Base-by-base conservation (phyloP, 2,797 vertebrate species). In the Schizopygopsis pylzovi region DNA sequence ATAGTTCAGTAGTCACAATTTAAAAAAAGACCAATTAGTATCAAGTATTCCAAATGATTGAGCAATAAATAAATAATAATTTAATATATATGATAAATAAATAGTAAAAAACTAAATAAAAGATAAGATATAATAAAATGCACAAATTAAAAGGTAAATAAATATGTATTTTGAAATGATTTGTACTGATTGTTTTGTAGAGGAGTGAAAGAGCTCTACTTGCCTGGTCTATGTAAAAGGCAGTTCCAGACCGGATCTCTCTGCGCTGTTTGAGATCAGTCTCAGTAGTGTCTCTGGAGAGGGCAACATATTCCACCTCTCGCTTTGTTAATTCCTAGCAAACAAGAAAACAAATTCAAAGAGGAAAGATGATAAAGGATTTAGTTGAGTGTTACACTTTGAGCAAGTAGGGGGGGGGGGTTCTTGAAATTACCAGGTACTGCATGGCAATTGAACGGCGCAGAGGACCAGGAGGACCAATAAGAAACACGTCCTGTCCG, bases 201-300 rank as follows among this genome's bases (percentile, higher is more conserved):
- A 10, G 10, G 56, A 81, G 10, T 45, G 65, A 4, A 54, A 41
- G 8, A 33, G 4, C 68, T 25, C 15, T 79, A 92, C 92, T 95
- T 94, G 95, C 98, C 97, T 99, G 98, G 93, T 99, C 98, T 25
- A 99, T 95, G 87, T 99, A 99, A 92, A 97, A 98, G 16, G 98
- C 98, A 0, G 97, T 98, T 78, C 98, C 98, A 2, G 94, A 94
- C 22, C 96, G 94, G 88, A 99, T 99, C 95, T 99, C 98, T 83
- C 98, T 94, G 61, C 98, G 95, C 91, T 99, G 98, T 84, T 99
- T 99, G 79, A 99, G 96, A 91, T 99, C 98, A 0, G 96, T 97
- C 92, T 99, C 98, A 0, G 98, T 99, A 49, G 98, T 99, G 89
- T 99, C 98, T 70, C 98, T 95, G 0, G 98, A 99, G 5, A 99